Percentiles rank a stretch among this genome's conserved stretches.
phyloP scores from a whole-genome alignment of 2,797 vertebrate species.

The Typhlichthys eigenmanni region DNA sequence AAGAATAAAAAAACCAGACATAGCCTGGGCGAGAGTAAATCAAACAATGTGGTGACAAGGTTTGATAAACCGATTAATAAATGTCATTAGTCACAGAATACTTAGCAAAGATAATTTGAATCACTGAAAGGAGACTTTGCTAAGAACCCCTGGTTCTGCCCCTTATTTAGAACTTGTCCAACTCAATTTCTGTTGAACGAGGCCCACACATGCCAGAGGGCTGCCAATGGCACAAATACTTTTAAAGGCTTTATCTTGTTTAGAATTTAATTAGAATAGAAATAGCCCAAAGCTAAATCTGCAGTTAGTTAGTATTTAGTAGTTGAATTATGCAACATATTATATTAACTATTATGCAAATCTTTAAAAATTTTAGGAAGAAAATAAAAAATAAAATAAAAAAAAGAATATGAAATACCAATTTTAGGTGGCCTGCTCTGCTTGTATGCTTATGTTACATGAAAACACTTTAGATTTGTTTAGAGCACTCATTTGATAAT shows the following conservation, averaged over 20 bases:
- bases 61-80: slow-evolving; percentile 12
- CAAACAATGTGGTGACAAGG: not conserved
- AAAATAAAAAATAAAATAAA: not conserved
- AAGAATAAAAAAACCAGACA: too few species aligned
- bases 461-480: slow-evolving; percentile 56
- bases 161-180: slow-evolving; percentile 18
- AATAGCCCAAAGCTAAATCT: slow-evolving; percentile 44
- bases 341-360: slow-evolving; percentile 37
- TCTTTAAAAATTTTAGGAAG: slow-evolving; percentile 25
- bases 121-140: slow-evolving; percentile 24
- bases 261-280: slow-evolving; percentile 53
- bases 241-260: slow-evolving; percentile 37
- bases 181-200: slow-evolving; percentile 27
- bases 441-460: slow-evolving; percentile 18
- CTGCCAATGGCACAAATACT: slow-evolving; percentile 9
- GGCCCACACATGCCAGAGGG: slow-evolving; percentile 18
- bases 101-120: slow-evolving; percentile 41
- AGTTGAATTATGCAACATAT: slow-evolving; percentile 50
- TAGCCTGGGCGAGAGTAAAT: not conserved
- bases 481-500: slow-evolving; percentile 79
- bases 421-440: slow-evolving; percentile 13
- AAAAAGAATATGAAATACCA: not conserved
- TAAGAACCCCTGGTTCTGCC: slow-evolving; percentile 23
- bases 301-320: slow-evolving; percentile 25
- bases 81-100: slow-evolving; percentile 41